Evolutionary conservation across 2,797 vertebrate genomes (phyloP).

Genomic region (Mus minutoides): DNA sequence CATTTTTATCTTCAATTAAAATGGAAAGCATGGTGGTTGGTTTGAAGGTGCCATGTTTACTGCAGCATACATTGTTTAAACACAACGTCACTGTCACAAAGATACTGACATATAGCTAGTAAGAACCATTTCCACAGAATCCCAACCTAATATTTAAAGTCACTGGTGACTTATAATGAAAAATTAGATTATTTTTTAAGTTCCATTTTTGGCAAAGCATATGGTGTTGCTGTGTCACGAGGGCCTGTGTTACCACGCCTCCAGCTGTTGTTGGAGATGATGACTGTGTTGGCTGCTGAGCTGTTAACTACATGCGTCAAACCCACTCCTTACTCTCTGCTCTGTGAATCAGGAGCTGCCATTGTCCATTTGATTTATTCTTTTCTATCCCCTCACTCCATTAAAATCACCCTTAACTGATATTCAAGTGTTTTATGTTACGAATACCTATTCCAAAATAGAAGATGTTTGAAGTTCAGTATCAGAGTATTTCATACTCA

Average conservation of each 20-base stretch:
- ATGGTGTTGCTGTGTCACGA: background rate
- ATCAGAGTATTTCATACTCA: conserved; percentile 12
- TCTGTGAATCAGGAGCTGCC: background rate
- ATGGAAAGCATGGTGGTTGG: background rate
- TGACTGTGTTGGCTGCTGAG: background rate
- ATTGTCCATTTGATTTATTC: background rate
- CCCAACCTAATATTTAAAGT: conserved; percentile 43
- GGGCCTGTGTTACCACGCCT: background rate
- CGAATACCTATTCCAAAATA: background rate
- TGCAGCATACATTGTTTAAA: background rate
- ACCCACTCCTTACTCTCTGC: background rate
- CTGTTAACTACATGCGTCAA: background rate
- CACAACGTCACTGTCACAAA: background rate
- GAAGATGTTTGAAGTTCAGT: conserved; percentile 24
- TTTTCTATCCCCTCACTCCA: background rate
- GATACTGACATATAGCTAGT: background rate
- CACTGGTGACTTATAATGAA: conserved; percentile 29
- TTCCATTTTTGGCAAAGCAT: background rate
- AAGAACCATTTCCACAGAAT: conserved; percentile 27
- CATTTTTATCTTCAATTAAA: background rate
- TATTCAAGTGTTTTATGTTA: conserved; percentile 23
- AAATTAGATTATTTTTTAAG: background rate
- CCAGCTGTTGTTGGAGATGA: background rate
- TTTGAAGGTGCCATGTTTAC: background rate
- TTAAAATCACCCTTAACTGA: conserved; percentile 37